Percentiles rank a stretch among this genome's conserved stretches.
Evolutionary conservation across 2,113 vertebrate species (phyloP).

Genomic region (Actinemys pallida): DNA sequence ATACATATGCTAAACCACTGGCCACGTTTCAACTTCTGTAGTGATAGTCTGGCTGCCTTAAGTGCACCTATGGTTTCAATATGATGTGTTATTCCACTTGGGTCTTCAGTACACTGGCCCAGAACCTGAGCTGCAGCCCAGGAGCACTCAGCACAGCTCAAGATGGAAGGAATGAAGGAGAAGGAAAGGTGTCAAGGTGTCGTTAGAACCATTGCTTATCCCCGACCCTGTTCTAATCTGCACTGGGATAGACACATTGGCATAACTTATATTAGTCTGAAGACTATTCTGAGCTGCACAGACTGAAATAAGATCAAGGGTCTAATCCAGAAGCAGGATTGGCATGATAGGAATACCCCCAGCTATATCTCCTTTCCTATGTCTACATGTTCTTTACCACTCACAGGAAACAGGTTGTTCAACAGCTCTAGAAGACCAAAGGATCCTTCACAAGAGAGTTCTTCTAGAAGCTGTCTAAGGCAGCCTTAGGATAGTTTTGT

Average conservation of each 20-base stretch:
- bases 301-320: not conserved
- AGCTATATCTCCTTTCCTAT: not conserved
- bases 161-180: rapidly evolving
- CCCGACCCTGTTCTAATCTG: rapidly evolving
- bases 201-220: rapidly evolving
- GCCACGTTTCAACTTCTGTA: not conserved
- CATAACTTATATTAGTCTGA: not conserved
- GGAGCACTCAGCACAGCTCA: not conserved
- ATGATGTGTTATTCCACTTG: not conserved
- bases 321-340: not conserved
- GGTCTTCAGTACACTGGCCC: rapidly evolving
- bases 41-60: not conserved
- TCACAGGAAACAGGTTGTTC: not conserved
- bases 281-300: not conserved
- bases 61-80: not conserved
- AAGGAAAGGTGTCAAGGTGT: rapidly evolving
- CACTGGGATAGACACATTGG: rapidly evolving
- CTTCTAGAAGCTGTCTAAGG: not conserved
- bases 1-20: rapidly evolving
- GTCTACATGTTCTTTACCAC: not conserved
- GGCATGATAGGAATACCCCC: not conserved
- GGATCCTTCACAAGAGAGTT: not conserved
- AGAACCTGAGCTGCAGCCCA: not conserved
- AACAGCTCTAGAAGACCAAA: not conserved
- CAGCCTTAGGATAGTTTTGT: not conserved